Percentiles rank a stretch among this genome's conserved stretches.
phyloP scores from a whole-genome alignment of 2,888 invertebrate genomes.

The Cephus pygmeus region DNA sequence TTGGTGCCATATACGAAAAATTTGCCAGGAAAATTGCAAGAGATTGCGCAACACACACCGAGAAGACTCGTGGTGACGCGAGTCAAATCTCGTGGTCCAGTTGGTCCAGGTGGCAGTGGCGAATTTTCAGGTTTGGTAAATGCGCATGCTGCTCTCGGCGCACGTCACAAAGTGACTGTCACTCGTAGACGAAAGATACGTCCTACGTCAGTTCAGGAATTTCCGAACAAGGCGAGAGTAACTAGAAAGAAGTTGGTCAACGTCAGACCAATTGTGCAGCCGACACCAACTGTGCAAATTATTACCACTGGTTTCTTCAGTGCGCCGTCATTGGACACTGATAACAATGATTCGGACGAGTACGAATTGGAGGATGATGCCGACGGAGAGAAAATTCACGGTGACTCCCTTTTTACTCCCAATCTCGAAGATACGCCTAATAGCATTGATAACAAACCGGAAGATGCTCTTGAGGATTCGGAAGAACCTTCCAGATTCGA shows the following conservation, averaged over 20 bases:
- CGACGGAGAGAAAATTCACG: slow-evolving; percentile 19
- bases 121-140: slow-evolving; percentile 5
- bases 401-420: slow-evolving; percentile 38
- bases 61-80: slow-evolving; percentile 56
- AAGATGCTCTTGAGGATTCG: slow-evolving; percentile 8
- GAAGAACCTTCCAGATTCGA: slow-evolving; percentile 23
- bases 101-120: slow-evolving; percentile 6
- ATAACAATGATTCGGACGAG: slow-evolving; percentile 36
- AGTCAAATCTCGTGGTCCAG: slow-evolving; percentile 46
- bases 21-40: slow-evolving; percentile 29
- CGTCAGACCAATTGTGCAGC: slow-evolving; percentile 51
- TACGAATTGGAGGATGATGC: slow-evolving; percentile 28
- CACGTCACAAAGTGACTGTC: slow-evolving; percentile 57
- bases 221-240: slow-evolving; percentile 33
- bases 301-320: slow-evolving; percentile 62
- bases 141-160: slow-evolving; percentile 4
- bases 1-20: slow-evolving; percentile 41
- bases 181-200: slow-evolving; percentile 58
- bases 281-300: slow-evolving; percentile 57
- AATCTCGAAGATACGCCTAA: slow-evolving; percentile 48
- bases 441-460: slow-evolving; percentile 42
- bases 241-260: slow-evolving; percentile 58
- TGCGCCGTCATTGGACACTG: slow-evolving; percentile 44
- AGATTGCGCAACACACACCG: slow-evolving; percentile 28
- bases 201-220: slow-evolving; percentile 36